Conservation (phyloP, 92 coral and sea anemone species). For the Hydrozoanthus gracilis region DNA sequence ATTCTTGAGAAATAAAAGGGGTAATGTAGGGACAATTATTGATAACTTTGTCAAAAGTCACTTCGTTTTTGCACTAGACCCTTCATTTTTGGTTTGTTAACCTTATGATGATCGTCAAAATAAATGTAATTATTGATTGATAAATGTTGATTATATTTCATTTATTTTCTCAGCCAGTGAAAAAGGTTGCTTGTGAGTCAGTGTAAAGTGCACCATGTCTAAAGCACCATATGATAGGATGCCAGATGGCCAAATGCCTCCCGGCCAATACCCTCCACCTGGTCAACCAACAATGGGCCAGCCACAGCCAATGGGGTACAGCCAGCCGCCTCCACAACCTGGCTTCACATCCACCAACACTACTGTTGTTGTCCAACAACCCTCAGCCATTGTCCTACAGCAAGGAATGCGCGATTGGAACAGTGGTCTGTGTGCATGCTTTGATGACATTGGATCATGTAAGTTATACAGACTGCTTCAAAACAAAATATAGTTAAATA, state of each 20-base stretch:
- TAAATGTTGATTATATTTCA: too few species aligned
- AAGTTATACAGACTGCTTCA: background rate
- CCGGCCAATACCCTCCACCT: background rate
- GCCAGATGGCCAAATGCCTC: slow-evolving; percentile 6
- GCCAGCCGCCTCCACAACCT: slow-evolving; percentile 11
- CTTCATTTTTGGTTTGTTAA: too few species aligned
- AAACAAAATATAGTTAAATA: background rate
- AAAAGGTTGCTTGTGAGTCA: background rate
- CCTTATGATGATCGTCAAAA: too few species aligned
- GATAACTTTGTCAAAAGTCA: too few species aligned
- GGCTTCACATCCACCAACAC: slow-evolving; percentile 31
- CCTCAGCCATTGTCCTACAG: slow-evolving; percentile 44
- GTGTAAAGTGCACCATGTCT: slow-evolving; percentile 3
- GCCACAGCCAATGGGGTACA: slow-evolving; percentile 15
- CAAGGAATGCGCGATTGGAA: slow-evolving; percentile 67
- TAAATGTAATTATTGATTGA: too few species aligned
- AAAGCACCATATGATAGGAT: slow-evolving; percentile 19
- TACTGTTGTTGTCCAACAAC: slow-evolving; percentile 60
- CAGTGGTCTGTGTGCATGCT: slow-evolving; percentile 61
- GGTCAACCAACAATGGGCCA: background rate
- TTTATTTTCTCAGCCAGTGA: too few species aligned
- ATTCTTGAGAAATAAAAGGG: too few species aligned
- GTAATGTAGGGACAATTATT: too few species aligned
- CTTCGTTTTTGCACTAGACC: too few species aligned
- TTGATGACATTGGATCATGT: slow-evolving; percentile 63